Evolutionary conservation across 1,140 invertebrate genomes (phyloP), one percentile per base, ranked within the genome.

Genomic region (Contarinia nasturtii): DNA sequence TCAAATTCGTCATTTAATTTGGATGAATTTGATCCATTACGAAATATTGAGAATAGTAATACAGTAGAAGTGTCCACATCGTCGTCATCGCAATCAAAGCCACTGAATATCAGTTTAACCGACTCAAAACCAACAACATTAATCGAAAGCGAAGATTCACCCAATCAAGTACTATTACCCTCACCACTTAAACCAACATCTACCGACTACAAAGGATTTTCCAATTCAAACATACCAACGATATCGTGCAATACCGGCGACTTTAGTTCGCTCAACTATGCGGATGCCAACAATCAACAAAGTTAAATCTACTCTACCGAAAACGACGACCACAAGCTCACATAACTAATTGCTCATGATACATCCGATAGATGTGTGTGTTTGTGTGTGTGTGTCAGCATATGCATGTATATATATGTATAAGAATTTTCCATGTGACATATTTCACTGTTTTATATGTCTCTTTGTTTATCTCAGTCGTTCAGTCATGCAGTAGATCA

Each of bases 171-270:
- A 55, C 64, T 80, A 14, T 61, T 81, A 45, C 75, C 78, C 2
- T 75, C 77, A 0, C 75, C 79, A 0, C 50, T 74, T 48, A 65
- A 76, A 65, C 75, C 76, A 1, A 63, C 63, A 18, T 63, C 59
- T 33, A 61, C 72, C 18, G 67, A 74, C 54, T 80, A 79, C 58
- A 68, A 77, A 41, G 78, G 78, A 2, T 80, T 82, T 55, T 78
- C 77, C 4, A 71, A 43, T 71, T 72, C 52, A 70, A 55, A 74
- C 50, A 81, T 82, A 60, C 77, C 77, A 11, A 80, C 73, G 20
- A 81, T 82, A 56, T 79, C 79, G 7, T 82, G 79, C 59, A 77
- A 72, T 47, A 80, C 79, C 5, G 79, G 77, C 4, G 73, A 78
- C 49, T 63, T 55, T 17, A 60, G 60, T 52, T 63, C 61, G 2